Conservation (phyloP, 2,113 vertebrate genomes). For the Probosciger aterrimus region DNA sequence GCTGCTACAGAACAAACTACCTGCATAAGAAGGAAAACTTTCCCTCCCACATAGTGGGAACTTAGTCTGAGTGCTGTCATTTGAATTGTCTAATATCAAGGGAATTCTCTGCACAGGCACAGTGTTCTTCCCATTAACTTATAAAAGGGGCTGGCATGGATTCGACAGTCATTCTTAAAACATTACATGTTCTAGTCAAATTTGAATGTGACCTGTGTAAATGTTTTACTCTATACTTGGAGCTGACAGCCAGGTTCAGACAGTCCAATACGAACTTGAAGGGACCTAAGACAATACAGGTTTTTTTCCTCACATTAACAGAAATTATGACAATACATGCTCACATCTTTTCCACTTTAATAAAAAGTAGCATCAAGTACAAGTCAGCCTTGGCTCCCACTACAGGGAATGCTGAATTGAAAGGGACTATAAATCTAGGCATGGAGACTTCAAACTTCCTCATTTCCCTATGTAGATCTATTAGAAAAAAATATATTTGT, state of each 20-base stretch:
- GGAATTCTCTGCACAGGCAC: background rate
- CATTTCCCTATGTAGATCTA: background rate
- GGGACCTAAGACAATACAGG: background rate
- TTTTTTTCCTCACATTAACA: background rate
- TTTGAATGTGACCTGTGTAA: background rate
- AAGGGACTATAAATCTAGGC: background rate
- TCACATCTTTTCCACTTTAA: background rate
- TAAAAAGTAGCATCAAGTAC: background rate
- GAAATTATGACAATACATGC: background rate
- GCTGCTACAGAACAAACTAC: background rate
- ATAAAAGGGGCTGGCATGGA: background rate
- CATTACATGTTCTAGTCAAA: background rate
- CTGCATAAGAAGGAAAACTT: background rate
- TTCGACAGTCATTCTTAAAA: background rate
- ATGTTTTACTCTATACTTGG: background rate
- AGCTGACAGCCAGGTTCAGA: background rate
- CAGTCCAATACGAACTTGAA: background rate
- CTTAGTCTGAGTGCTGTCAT: background rate
- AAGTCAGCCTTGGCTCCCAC: background rate
- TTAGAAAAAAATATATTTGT: background rate
- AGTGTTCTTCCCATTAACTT: background rate
- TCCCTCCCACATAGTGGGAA: background rate
- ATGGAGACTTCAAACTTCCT: background rate
- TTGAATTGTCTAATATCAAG: background rate
- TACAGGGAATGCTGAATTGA: background rate